Base-by-base conservation (phyloP, 2,888 invertebrate species). In the Sthenelais limicola region DNA sequence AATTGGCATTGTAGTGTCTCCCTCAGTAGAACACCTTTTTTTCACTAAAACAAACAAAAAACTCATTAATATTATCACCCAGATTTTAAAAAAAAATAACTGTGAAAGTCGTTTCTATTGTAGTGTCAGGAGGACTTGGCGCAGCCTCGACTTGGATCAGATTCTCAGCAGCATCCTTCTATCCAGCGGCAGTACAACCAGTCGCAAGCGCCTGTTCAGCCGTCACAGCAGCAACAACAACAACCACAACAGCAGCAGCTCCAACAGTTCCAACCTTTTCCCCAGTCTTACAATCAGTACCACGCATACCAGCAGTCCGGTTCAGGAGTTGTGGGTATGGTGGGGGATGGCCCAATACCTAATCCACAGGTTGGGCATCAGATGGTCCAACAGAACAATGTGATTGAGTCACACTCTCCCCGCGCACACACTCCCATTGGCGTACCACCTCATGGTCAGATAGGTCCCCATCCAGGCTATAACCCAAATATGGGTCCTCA, bases 171-270 rank as follows among this genome's bases (percentile, higher is more conserved):
- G n/a, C n/a, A n/a, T n/a, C n/a, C n/a, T n/a, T n/a, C n/a, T n/a
- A n/a, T n/a, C n/a, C n/a, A n/a, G n/a, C n/a, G n/a, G n/a, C n/a
- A n/a, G n/a, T n/a, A n/a, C n/a, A n/a, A n/a, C n/a, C n/a, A n/a
- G n/a, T 18, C 67, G n/a, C 67, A 7, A 15, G 5, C 56, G 18
- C 56, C 7, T 18, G 7, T 21, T 15, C 35, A 71, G 18, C 30
- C 21, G 52, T 35, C 33, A 30, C 35, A n/a, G 33, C 48, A 12
- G 21, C 62, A 51, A 33, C 67, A 71, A 12, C 48, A 71, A 26
- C 67, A 67, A n/a, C 66, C 47, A 24, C 5, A 54, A 73, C 78
- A 70, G 70, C 75, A 67, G 35, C 54, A 68, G 21, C 73, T 68
- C 12, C 58, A 51, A n/a, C 58, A 51, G 30, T 24, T 38, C 12